A percentile compares a stretch with the other conserved stretches of the same genome.
Evolutionary conservation across 2,888 invertebrate genomes (phyloP).

Genomic region (Pheosia tremula): DNA sequence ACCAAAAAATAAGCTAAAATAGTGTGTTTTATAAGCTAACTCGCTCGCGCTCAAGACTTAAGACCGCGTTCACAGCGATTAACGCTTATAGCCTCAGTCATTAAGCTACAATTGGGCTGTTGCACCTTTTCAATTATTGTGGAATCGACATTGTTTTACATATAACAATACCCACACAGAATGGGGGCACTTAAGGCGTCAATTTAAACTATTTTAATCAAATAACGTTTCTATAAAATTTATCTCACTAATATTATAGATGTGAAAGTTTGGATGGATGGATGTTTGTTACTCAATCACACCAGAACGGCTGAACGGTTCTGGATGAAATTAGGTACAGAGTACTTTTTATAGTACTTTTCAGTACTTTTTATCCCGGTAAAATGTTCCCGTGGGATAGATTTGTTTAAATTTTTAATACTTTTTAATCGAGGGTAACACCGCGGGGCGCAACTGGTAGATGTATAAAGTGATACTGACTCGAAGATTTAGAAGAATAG

Average conservation of each 20-base stretch:
- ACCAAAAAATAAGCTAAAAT: background rate
- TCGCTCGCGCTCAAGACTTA: slow-evolving; percentile 41
- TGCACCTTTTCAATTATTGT: slow-evolving; percentile 61
- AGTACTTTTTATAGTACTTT: too few species aligned
- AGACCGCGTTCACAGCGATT: slow-evolving; percentile 59
- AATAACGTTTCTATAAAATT: background rate
- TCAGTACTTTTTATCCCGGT: too few species aligned
- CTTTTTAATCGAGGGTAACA: too few species aligned
- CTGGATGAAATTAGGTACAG: too few species aligned
- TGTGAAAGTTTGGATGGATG: too few species aligned
- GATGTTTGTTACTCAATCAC: too few species aligned
- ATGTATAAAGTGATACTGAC: too few species aligned
- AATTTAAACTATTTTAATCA: background rate
- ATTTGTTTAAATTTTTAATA: too few species aligned
- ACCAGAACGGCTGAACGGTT: too few species aligned
- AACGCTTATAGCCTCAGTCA: slow-evolving; percentile 73
- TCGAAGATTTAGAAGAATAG: background rate
- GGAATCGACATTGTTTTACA: slow-evolving; percentile 50
- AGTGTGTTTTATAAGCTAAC: background rate
- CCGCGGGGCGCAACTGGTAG: too few species aligned
- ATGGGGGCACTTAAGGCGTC: background rate
- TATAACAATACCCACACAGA: slow-evolving; percentile 33
- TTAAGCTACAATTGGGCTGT: slow-evolving; percentile 72
- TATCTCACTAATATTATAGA: too few species aligned
- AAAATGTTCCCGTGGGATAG: too few species aligned